Percentiles rank a stretch among this genome's conserved stretches.
Conservation (phyloP, 53 echinoderm and acorn worm genomes). For the Henricia sp. region DNA sequence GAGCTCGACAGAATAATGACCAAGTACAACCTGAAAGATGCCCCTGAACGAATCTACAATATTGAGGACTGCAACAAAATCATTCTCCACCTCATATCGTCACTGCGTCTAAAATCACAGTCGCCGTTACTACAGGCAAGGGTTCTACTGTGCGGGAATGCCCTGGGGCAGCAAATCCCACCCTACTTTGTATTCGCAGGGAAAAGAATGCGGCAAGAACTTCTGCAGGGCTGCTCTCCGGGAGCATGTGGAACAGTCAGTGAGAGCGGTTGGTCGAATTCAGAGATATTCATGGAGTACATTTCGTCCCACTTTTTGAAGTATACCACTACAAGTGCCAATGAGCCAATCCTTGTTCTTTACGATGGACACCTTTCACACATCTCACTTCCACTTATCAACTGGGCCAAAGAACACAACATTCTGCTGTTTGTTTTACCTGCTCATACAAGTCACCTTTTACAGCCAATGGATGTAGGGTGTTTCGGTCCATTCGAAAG, state of each 20-base stretch:
- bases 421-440: slow-evolving; percentile 42
- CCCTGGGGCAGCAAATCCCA: slow-evolving; percentile 20
- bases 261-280: background rate
- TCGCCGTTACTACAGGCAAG: too few relatives aligned
- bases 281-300: slow-evolving; percentile 20
- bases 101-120: too few relatives aligned
- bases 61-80: slow-evolving; percentile 14
- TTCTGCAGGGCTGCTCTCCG: background rate
- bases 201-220: background rate
- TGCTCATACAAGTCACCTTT: slow-evolving; percentile 40
- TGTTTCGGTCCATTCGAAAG: slow-evolving; percentile 51
- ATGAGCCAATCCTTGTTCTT: slow-evolving; percentile 29
- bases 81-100: too few relatives aligned
- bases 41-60: slow-evolving; percentile 16
- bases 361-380: slow-evolving; percentile 33
- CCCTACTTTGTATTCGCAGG: slow-evolving; percentile 40
- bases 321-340: background rate
- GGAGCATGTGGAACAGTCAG: slow-evolving; percentile 1
- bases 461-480: slow-evolving; percentile 52
- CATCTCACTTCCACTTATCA: slow-evolving; percentile 15
- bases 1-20: slow-evolving; percentile 21
- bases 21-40: background rate
- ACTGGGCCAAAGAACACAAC: slow-evolving; percentile 28
- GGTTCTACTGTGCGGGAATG: slow-evolving; percentile 26
- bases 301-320: slow-evolving; percentile 27